phyloP scores from a whole-genome alignment of 2,797 vertebrate species.

The Rhinogobio ventralis region DNA sequence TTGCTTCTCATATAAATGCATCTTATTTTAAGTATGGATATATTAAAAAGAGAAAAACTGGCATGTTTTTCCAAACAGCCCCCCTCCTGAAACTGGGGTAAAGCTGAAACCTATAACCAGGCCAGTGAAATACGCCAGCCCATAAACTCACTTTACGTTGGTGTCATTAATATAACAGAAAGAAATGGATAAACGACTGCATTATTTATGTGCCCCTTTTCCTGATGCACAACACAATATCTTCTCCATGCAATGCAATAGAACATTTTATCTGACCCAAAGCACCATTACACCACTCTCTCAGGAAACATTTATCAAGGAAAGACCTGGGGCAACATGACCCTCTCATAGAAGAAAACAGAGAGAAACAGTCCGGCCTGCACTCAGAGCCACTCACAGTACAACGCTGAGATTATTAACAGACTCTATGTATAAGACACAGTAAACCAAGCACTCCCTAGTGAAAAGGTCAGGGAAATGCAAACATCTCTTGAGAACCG shows the following conservation, averaged over 20 bases:
- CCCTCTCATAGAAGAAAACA: slow-evolving; percentile 9
- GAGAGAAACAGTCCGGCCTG: slow-evolving; percentile 15
- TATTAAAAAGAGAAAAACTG: background rate
- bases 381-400: slow-evolving; percentile 15
- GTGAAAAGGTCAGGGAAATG: slow-evolving; percentile 37
- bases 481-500: background rate
- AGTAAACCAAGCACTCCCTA: background rate
- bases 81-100: background rate
- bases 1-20: slow-evolving; percentile 6
- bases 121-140: slow-evolving; percentile 62
- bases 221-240: slow-evolving; percentile 69
- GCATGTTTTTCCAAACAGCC: background rate
- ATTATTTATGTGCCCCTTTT: slow-evolving; percentile 77
- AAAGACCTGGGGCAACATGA: slow-evolving; percentile 16
- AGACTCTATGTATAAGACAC: background rate
- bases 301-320: slow-evolving; percentile 43
- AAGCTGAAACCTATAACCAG: slow-evolving; percentile 20
- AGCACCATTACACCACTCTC: slow-evolving; percentile 37
- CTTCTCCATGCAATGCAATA: slow-evolving; percentile 56
- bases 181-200: slow-evolving; percentile 72
- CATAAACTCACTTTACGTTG: slow-evolving; percentile 69
- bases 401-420: slow-evolving; percentile 5
- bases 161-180: slow-evolving; percentile 75
- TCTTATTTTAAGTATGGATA: background rate
- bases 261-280: slow-evolving; percentile 59